Conservation (phyloP, 2,113 vertebrate genomes). For the Tyto alba region DNA sequence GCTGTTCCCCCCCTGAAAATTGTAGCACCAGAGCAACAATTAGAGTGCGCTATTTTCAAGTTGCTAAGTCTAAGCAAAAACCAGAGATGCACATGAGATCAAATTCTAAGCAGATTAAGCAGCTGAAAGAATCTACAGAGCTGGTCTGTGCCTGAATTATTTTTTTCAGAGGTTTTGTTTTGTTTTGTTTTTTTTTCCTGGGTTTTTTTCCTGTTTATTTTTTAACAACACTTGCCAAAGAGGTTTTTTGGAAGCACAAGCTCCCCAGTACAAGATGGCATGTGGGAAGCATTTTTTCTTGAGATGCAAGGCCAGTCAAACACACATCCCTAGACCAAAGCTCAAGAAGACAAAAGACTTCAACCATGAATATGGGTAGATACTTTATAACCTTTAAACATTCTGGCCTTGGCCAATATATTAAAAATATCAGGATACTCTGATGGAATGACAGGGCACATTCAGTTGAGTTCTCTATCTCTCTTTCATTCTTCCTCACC, state of each 20-base stretch:
- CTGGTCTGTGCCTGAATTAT: neutral
- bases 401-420: neutral
- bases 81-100: neutral
- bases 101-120: neutral
- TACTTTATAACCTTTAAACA: neutral
- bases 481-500: neutral
- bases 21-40: neutral
- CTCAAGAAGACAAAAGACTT: neutral
- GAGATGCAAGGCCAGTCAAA: neutral
- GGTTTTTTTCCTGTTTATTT: neutral
- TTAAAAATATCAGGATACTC: neutral
- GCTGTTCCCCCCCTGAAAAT: neutral
- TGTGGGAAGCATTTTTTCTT: neutral
- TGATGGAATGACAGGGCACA: neutral
- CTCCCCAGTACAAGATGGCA: neutral
- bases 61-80: neutral
- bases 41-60: neutral
- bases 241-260: neutral
- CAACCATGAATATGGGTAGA: neutral
- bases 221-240: neutral
- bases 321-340: neutral
- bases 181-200: no score
- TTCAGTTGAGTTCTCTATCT: neutral
- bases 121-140: neutral
- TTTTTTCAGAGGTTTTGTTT: neutral